phyloP scores from a whole-genome alignment of 2,113 vertebrate species.

The Verasper variegatus region DNA sequence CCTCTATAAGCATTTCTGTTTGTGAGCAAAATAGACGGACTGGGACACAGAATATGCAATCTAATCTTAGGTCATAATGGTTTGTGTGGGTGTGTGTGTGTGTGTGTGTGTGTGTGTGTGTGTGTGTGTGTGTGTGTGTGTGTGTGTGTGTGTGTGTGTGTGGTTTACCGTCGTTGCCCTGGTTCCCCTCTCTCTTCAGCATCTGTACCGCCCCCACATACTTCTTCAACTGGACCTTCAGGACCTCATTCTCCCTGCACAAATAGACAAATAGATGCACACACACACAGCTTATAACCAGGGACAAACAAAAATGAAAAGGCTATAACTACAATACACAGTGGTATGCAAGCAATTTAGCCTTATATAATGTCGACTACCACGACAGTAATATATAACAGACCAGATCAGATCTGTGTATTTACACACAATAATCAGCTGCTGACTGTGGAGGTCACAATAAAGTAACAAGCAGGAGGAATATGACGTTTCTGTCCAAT shows the following conservation, averaged over 20 bases:
- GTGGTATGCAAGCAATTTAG: neutral
- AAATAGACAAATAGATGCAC: constrained; percentile 42
- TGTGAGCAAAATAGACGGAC: constrained; percentile 46
- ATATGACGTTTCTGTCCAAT: no score
- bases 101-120: constrained; percentile 16
- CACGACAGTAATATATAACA: neutral
- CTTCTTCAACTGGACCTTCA: constrained; percentile 99
- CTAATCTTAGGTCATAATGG: constrained; percentile 49
- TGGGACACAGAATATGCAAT: constrained; percentile 45
- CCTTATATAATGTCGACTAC: constrained; percentile 10
- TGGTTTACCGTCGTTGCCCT: constrained; percentile 88
- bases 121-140: constrained; percentile 15
- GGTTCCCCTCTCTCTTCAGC: constrained; percentile 95
- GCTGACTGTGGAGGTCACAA: neutral
- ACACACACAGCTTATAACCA: constrained; percentile 9
- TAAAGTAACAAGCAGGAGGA: neutral
- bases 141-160: constrained; percentile 17
- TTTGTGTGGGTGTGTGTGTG: constrained; percentile 15
- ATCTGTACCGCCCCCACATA: constrained; percentile 99
- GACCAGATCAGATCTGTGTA: neutral
- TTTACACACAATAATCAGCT: neutral
- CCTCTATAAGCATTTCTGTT: constrained; percentile 27
- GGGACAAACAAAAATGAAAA: constrained; percentile 10
- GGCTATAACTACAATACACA: neutral
- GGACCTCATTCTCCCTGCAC: constrained; percentile 96